Conservation (phyloP, 2,797 vertebrate species). For the Karalla daura region DNA sequence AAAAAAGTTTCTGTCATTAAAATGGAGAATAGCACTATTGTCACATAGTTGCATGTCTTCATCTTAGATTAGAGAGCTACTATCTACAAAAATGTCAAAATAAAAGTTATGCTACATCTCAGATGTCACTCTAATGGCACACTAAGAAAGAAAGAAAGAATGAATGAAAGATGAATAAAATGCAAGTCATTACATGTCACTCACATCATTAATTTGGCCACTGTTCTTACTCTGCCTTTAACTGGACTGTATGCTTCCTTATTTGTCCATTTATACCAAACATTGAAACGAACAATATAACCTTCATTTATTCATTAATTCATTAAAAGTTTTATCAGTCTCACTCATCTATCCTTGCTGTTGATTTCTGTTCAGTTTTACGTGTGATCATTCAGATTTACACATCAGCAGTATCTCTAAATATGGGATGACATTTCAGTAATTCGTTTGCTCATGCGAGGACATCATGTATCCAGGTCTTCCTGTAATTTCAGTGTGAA, state of each 20-base stretch:
- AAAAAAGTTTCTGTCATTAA: slow-evolving; percentile 23
- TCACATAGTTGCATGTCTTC: background rate
- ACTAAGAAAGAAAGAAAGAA: background rate
- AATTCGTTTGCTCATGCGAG: background rate
- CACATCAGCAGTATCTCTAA: background rate
- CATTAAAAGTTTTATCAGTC: slow-evolving; percentile 9
- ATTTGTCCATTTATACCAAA: background rate
- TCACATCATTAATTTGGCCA: background rate
- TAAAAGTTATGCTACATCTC: background rate
- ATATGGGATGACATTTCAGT: background rate
- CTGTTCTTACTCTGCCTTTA: background rate
- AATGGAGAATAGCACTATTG: slow-evolving; percentile 24
- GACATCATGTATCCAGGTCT: background rate
- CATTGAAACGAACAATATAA: background rate
- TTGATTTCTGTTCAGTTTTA: background rate
- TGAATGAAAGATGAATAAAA: background rate
- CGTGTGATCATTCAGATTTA: background rate
- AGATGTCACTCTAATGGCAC: background rate
- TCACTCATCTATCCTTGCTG: background rate
- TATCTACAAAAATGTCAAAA: background rate
- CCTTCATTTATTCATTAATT: slow-evolving; percentile 1
- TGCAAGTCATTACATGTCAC: background rate
- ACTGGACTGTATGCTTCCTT: background rate
- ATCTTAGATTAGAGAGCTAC: slow-evolving; percentile 5
- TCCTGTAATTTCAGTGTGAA: slow-evolving; percentile 1